Conservation (phyloP, 2,113 vertebrate species). For the Choloepus hoffmanni region DNA sequence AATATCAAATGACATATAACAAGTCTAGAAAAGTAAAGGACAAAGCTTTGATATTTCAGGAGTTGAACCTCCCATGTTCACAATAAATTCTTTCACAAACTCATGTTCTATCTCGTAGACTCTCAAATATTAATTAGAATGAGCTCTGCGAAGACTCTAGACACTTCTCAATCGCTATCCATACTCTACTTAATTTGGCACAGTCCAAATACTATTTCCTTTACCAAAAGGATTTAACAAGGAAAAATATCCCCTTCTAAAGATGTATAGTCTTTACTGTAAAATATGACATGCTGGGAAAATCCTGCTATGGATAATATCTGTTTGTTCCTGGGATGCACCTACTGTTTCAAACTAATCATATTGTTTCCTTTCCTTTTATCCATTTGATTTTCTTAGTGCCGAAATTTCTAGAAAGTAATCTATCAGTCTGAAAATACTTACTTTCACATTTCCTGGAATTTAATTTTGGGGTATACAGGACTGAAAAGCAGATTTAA, state of each 20-base stretch:
- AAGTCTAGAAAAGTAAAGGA: background rate
- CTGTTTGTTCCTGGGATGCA: background rate
- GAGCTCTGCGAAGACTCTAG: background rate
- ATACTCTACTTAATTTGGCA: background rate
- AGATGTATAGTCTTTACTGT: background rate
- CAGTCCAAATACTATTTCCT: conserved; percentile 17
- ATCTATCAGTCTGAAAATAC: conserved; percentile 2
- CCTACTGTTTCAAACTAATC: background rate
- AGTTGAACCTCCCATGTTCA: background rate
- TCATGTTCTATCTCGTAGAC: background rate
- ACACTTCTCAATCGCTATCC: background rate
- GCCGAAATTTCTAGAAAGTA: background rate
- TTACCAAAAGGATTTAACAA: background rate
- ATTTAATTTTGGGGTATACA: background rate
- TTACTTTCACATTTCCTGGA: background rate
- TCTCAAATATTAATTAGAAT: background rate
- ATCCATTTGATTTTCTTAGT: background rate
- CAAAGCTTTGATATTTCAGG: background rate
- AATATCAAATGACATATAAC: background rate
- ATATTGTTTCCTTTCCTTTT: background rate
- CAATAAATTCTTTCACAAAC: background rate
- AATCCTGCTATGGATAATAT: background rate
- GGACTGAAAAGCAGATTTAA: background rate
- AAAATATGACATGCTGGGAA: background rate
- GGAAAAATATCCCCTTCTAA: background rate